Evolutionary conservation across 2,888 invertebrate genomes (phyloP).

Genomic region (Drosophila paranaensis): DNA sequence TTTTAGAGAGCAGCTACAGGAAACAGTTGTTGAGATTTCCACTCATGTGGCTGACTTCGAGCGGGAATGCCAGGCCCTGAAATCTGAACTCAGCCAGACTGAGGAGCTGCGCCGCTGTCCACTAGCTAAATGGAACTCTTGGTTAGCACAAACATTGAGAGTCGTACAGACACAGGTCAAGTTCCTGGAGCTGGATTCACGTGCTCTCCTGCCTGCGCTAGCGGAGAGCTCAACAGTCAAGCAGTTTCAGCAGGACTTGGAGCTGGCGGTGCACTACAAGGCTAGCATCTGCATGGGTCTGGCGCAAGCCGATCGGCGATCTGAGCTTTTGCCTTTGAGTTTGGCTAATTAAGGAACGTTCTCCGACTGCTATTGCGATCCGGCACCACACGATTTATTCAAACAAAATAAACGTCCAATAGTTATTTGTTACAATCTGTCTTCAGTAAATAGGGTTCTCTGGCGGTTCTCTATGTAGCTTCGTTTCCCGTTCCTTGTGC

Average conservation of each 20-base stretch:
- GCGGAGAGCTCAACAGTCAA: conserved; percentile 24
- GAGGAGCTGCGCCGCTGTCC: background rate
- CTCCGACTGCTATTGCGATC: conserved; percentile 3
- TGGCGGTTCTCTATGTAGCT: background rate
- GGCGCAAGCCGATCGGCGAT: conserved; percentile 27
- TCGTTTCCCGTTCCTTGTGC: no score
- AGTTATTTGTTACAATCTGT: background rate
- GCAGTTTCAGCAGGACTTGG: conserved; percentile 33
- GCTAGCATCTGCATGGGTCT: conserved; percentile 29
- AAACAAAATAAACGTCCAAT: background rate
- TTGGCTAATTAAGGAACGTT: background rate
- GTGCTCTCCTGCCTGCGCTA: conserved; percentile 29
- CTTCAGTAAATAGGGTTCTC: background rate
- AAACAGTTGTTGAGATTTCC: conserved; percentile 23
- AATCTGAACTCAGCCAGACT: background rate
- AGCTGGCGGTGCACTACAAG: conserved; percentile 24
- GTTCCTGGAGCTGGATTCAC: conserved; percentile 39
- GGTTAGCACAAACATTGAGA: conserved; percentile 31
- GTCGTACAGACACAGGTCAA: conserved; percentile 48
- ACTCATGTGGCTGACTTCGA: conserved; percentile 26
- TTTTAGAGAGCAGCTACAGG: conserved; percentile 28
- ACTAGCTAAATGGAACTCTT: conserved; percentile 29
- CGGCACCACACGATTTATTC: background rate
- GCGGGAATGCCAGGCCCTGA: background rate
- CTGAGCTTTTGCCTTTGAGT: background rate